A percentile compares a stretch with the other conserved stretches of the same genome.
These are phyloP conservation scores for Marmota flaviventris DNA, from an alignment of 2,113 vertebrate genomes.

Conservation along the genomic window DNA sequence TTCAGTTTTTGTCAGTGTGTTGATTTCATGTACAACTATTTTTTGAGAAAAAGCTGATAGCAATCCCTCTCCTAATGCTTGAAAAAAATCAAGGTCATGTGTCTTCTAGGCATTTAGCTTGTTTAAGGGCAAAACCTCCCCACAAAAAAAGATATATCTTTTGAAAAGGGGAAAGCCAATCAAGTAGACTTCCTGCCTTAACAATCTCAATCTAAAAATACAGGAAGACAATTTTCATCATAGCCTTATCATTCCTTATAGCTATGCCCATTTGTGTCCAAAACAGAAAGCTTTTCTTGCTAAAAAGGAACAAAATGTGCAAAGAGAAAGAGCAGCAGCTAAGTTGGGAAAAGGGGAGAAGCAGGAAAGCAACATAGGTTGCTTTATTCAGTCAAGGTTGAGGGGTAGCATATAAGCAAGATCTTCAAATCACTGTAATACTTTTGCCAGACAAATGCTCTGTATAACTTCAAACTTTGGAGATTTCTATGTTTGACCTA, in stretches of 20 bases:
- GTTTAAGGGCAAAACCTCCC: not conserved
- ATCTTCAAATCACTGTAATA: not conserved
- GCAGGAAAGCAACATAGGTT: not conserved
- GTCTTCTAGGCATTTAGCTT: constrained; percentile 1
- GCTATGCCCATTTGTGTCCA: not conserved
- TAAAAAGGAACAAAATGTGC: not conserved
- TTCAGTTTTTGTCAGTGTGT: not conserved
- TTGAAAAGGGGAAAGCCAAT: constrained; percentile 12
- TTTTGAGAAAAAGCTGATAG: not conserved
- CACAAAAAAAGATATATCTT: not conserved
- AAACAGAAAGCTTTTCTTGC: not conserved
- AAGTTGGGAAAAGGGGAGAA: not conserved
- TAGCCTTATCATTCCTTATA: not conserved
- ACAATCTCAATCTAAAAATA: not conserved
- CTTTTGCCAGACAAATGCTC: not conserved
- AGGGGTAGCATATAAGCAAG: not conserved
- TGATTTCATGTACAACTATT: constrained; percentile 40
- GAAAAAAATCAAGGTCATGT: not conserved
- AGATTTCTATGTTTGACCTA: constrained; percentile 60
- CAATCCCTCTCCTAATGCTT: not conserved
- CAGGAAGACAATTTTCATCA: not conserved
- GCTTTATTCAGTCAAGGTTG: not conserved
- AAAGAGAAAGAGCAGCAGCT: not conserved
- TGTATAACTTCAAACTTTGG: not conserved
- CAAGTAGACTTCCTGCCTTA: not conserved